Evolutionary conservation across 1,140 invertebrate species (phyloP).

Genomic region (Chironomus tepperi): DNA sequence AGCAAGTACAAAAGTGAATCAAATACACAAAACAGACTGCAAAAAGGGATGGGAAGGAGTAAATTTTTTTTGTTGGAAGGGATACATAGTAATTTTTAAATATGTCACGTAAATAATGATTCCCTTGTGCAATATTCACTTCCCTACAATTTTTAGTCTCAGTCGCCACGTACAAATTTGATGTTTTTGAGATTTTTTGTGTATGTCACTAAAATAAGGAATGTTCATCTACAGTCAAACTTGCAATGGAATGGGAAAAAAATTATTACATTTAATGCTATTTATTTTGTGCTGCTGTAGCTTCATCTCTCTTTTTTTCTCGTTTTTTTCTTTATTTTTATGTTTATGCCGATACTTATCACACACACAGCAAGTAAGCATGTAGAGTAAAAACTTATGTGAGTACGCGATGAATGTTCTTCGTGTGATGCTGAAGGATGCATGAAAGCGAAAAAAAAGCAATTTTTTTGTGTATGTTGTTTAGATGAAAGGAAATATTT

Average conservation of each 20-base stretch:
- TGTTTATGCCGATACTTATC: constrained; percentile 12
- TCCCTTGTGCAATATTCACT: constrained; percentile 28
- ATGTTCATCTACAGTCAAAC: too few species aligned
- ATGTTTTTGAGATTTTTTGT: constrained; percentile 5
- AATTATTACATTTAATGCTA: background rate
- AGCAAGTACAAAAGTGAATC: background rate
- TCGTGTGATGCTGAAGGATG: background rate
- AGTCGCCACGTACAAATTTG: constrained; percentile 20
- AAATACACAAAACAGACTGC: background rate
- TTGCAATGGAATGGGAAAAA: background rate
- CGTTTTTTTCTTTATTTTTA: background rate
- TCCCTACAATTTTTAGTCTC: background rate
- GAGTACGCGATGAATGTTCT: background rate
- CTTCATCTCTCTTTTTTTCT: too few species aligned
- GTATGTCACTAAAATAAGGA: background rate
- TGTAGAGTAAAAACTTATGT: background rate
- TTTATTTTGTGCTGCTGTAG: background rate
- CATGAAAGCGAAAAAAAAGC: background rate
- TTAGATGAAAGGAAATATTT: constrained; percentile 14
- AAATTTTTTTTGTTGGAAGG: background rate
- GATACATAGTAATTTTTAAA: constrained; percentile 26
- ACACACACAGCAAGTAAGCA: background rate
- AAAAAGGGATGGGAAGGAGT: background rate
- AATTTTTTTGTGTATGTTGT: background rate
- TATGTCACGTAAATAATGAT: constrained; percentile 27